Percentiles rank a stretch among this genome's conserved stretches.
Conservation (phyloP, 2,797 vertebrate genomes). For the Pseudopleuronectes americanus region DNA sequence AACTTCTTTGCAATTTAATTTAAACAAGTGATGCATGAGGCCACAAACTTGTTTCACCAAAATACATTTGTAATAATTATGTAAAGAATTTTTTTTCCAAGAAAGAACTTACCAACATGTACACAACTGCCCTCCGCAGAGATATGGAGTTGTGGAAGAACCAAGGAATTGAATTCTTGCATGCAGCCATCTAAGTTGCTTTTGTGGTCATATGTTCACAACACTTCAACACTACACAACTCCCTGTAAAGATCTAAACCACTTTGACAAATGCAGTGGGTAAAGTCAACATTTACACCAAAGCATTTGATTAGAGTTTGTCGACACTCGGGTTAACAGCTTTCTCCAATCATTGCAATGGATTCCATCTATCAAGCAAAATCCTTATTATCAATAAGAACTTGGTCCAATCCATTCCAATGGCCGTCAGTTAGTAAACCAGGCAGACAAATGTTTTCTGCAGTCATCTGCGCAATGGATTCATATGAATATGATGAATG, state of each 20-base stretch:
- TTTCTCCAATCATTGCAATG: slow-evolving; percentile 24
- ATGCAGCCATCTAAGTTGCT: too few species aligned
- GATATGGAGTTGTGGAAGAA: not conserved
- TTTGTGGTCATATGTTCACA: not conserved
- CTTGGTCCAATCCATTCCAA: slow-evolving; percentile 7
- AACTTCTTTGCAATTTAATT: slow-evolving; percentile 69
- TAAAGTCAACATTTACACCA: not conserved
- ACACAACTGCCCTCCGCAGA: slow-evolving; percentile 14
- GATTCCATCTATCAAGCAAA: slow-evolving; percentile 13
- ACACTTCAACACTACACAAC: not conserved
- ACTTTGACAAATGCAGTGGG: not conserved
- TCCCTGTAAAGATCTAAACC: too few species aligned
- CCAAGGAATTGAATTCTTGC: too few species aligned
- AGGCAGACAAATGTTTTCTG: slow-evolving; percentile 23
- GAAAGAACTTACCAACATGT: slow-evolving; percentile 24
- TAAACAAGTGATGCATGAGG: slow-evolving; percentile 59
- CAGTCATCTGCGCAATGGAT: slow-evolving; percentile 19
- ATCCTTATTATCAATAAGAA: slow-evolving; percentile 1
- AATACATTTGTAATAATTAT: slow-evolving; percentile 61
- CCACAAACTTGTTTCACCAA: slow-evolving; percentile 50
- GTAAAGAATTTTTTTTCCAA: slow-evolving; percentile 36
- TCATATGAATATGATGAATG: not conserved
- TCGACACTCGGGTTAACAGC: slow-evolving; percentile 8
- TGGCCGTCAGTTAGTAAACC: slow-evolving; percentile 1
- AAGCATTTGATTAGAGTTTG: not conserved